phyloP scores from a whole-genome alignment of 2,113 vertebrate genomes.

The Vidua chalybeata region DNA sequence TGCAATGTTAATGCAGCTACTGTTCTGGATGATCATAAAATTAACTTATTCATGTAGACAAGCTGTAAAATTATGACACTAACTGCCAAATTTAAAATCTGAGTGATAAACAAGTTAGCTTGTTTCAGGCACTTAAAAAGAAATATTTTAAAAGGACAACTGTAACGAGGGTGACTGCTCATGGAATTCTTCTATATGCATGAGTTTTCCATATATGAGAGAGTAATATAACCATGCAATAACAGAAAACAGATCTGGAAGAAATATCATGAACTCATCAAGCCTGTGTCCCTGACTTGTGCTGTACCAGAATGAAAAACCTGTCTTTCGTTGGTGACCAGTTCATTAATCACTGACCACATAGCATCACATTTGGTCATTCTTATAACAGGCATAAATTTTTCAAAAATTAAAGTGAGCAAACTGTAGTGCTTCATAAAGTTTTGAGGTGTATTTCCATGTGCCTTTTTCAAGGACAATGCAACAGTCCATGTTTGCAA shows the following conservation, averaged over 20 bases:
- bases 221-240: not conserved
- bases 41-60: slow-evolving; percentile 29
- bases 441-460: not conserved
- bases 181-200: not conserved
- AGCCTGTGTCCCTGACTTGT: not conserved
- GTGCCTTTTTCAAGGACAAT: not conserved
- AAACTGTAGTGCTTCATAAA: not conserved
- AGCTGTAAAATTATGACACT: not conserved
- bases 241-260: not conserved
- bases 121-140: slow-evolving; percentile 21
- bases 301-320: not conserved
- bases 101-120: slow-evolving; percentile 43
- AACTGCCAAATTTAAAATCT: slow-evolving; percentile 56
- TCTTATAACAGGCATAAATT: not conserved
- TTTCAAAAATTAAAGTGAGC: not conserved
- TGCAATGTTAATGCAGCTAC: slow-evolving; percentile 40
- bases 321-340: not conserved
- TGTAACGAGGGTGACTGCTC: not conserved
- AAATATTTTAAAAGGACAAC: not conserved
- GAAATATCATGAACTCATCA: not conserved
- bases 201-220: not conserved
- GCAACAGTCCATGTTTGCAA: not conserved
- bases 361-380: not conserved
- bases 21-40: slow-evolving; percentile 16
- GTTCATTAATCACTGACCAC: not conserved